Evolutionary conservation across 1,140 invertebrate genomes (phyloP), one percentile per base, ranked within the genome.

Genomic region (Drosophila lini): DNA sequence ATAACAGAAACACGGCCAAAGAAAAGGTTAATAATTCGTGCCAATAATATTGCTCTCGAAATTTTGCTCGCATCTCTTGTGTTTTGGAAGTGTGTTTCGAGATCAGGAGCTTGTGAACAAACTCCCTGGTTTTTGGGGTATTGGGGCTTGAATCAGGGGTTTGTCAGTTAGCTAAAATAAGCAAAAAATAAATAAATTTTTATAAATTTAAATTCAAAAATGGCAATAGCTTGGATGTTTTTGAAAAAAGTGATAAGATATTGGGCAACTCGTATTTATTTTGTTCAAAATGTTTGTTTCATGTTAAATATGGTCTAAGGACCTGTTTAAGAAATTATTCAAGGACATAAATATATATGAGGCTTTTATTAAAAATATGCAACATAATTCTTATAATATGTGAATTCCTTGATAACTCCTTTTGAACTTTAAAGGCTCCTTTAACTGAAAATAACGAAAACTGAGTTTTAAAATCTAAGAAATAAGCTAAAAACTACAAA

Each of bases 51-150:
- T 69, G 73, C 74, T 77, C 73, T 77, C 62, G 47, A 75, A 74
- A 57, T 48, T 48, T 75, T 42, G 70, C 73, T 75, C 69, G 73
- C 73, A 76, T 76, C 74, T 76, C 74, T 76, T 76, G 53, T 63
- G 52, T 53, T 53, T 53, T 77, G 81, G 74, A 85, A 85, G 74
- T 84, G 78, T 81, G 78, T 85, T 85, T 85, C 58, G 78, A 85
- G 81, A 68, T 85, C 78, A 77, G 59, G 60, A 63, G 70, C 32
- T 53, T 53, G 52, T 53, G 34, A 53, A 53, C 19, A 4, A 38
- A 38, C 19, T 38, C 32, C 32, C 3, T 10, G 4, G 32, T 22
- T 38, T 9, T 9, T 4, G 19, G 52, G 52, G 52, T 53, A 38
- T 38, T 53, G 16, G 10, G 52, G 5, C 19, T 53, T 22, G 10